Evolutionary conservation across 2,797 vertebrate genomes (phyloP), one percentile per base, ranked within the genome.

Genomic region (Chloroceryle amazona): DNA sequence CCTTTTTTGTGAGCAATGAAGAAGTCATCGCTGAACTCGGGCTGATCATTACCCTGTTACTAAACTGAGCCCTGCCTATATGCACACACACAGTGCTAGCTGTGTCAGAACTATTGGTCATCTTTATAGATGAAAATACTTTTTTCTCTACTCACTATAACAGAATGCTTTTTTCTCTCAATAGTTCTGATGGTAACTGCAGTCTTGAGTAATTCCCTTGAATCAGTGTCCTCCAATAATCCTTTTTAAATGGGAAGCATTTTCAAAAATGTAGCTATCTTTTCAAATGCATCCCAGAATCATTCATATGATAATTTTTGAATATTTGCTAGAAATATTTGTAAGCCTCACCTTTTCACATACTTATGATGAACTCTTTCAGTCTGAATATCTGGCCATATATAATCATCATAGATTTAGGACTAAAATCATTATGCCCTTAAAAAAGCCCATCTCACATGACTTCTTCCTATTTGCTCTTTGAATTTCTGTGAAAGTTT

Each of bases 11-110:
- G 94, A 90, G 85, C 94, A 92, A 73, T 26, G 58, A 5, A 41
- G 14, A 93, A 95, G 73, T 78, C 93, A 92, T 71, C 8, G 0
- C 52, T 46, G 79, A 63, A 73, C 39, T 57, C 26, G 49, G 79
- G 65, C 71, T 93, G 74, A 87, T 91, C 87, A 65, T 81, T 94
- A 91, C 66, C 66, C 55, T 81, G 81, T 75, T 89, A 61, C 84
- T 89, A 62, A 81, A 85, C 2, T 31, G 61, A 86, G 82, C 84
- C 73, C 67, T 67, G 65, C 37, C 18, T 16, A 8, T 39, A 91
- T 0, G 8, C 52, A 68, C 60, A 63, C 54, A 61, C n/a, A 51
- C 42, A 33, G 51, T 47, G 61, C 26, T 37, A 44, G 19, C 90
- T 67, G 29, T 63, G 82, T 20, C 72, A 86, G 44, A 83, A 33